These are phyloP conservation scores for Nasonovia ribisnigri DNA, from an alignment of 2,888 invertebrate genomes.

Conservation along the genomic window DNA sequence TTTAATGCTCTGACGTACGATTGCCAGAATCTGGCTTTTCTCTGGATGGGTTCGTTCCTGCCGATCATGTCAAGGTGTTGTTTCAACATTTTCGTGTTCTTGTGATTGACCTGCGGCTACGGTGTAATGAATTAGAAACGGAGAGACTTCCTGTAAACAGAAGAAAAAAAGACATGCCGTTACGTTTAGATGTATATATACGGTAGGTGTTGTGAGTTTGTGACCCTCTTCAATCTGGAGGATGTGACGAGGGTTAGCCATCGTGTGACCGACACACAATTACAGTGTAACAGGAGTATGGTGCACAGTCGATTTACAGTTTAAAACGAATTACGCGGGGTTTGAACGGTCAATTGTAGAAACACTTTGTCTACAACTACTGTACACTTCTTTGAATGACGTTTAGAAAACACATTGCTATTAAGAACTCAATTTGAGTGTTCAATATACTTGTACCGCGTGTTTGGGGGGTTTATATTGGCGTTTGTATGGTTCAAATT, in stretches of 20 bases:
- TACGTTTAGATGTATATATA: background rate
- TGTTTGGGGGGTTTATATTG: background rate
- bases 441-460: background rate
- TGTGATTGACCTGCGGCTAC: slow-evolving; percentile 17
- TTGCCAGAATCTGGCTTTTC: slow-evolving; percentile 95
- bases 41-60: slow-evolving; percentile 90
- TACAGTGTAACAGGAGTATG: background rate
- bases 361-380: slow-evolving; percentile 14
- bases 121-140: slow-evolving; percentile 21
- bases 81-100: slow-evolving; percentile 80
- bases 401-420: background rate
- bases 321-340: background rate
- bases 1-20: slow-evolving; percentile 92
- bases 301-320: background rate
- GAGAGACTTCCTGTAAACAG: slow-evolving; percentile 11
- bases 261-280: slow-evolving; percentile 46
- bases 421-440: background rate
- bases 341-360: slow-evolving; percentile 31
- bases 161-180: background rate
- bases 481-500: background rate
- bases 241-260: slow-evolving; percentile 26
- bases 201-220: background rate
- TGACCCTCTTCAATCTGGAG: slow-evolving; percentile 1
- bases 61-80: slow-evolving; percentile 94
- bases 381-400: slow-evolving; percentile 15